These are phyloP conservation scores for Microchrysa polita DNA, from an alignment of 2,888 invertebrate genomes.

Conservation along the genomic window DNA sequence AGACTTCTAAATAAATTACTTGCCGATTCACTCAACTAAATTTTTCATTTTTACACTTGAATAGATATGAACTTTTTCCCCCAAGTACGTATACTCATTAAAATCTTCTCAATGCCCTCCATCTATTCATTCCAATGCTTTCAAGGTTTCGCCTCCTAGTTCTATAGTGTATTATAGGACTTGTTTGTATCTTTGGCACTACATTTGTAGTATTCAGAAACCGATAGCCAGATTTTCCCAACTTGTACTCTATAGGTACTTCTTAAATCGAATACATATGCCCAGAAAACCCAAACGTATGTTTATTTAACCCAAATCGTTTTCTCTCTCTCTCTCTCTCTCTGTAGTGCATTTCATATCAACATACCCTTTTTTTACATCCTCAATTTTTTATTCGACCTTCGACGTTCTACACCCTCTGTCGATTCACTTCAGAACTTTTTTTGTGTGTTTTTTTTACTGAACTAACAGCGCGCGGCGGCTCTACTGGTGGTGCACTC, in stretches of 20 bases:
- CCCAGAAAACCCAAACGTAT: conserved; percentile 17
- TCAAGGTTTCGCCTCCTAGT: background rate
- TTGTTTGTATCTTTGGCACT: too few species aligned
- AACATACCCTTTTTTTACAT: background rate
- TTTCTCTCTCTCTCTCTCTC: background rate
- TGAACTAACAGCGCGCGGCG: too few species aligned
- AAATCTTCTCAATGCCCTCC: background rate
- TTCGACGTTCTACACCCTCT: background rate
- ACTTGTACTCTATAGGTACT: background rate
- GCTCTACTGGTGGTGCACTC: too few species aligned
- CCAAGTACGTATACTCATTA: background rate
- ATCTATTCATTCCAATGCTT: background rate
- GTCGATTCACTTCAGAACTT: background rate
- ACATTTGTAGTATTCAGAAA: too few species aligned
- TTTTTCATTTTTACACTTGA: conserved; percentile 10
- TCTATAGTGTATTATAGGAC: too few species aligned
- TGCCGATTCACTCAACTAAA: background rate
- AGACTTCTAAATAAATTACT: too few species aligned
- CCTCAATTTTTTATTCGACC: background rate
- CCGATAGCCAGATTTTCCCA: background rate
- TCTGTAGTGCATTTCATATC: conserved; percentile 8
- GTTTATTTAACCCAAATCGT: conserved; percentile 24
- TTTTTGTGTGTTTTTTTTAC: background rate
- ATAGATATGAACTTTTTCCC: background rate
- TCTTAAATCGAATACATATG: conserved; percentile 17